Evolutionary conservation across 1,140 invertebrate genomes (phyloP).

Genomic region (Papilio xuthus): DNA sequence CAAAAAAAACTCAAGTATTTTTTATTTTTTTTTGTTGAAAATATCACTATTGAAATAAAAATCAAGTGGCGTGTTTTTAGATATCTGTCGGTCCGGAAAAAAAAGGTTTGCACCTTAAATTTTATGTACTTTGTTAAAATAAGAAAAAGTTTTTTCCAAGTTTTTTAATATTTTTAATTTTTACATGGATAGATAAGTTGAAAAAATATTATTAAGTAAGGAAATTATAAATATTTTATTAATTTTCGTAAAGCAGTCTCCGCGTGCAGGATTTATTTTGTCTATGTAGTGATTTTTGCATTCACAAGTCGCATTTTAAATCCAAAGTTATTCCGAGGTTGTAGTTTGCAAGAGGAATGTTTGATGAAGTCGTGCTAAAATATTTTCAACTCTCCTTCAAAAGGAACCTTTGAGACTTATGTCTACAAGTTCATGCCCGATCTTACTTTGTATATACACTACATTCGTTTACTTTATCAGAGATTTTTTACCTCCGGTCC

Average conservation of each 20-base stretch:
- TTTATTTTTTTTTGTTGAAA: too few species aligned
- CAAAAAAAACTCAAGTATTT: too few species aligned
- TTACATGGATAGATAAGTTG: too few species aligned
- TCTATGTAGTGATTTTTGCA: background rate
- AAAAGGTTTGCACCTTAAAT: too few species aligned
- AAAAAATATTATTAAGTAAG: too few species aligned
- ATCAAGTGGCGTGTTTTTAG: too few species aligned
- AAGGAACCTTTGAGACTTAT: conserved; percentile 24
- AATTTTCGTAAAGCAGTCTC: background rate
- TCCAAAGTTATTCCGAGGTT: conserved; percentile 14
- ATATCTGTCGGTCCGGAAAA: too few species aligned
- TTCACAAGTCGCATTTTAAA: conserved; percentile 2
- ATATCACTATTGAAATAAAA: too few species aligned
- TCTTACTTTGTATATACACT: conserved; percentile 16
- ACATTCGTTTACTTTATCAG: conserved; percentile 4
- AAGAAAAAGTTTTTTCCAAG: too few species aligned
- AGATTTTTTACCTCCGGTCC: conserved; percentile 3
- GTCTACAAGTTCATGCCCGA: conserved; percentile 10
- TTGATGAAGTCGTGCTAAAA: conserved; percentile 11
- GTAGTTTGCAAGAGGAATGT: conserved; percentile 17
- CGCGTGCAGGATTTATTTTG: background rate
- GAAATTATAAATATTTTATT: too few species aligned
- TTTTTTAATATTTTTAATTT: too few species aligned
- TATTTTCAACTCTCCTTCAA: conserved; percentile 1
- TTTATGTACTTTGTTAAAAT: too few species aligned